Evolutionary conservation across 2,797 vertebrate species (phyloP), one percentile per base, ranked within the genome.

Genomic region (Acridotheres tristis): DNA sequence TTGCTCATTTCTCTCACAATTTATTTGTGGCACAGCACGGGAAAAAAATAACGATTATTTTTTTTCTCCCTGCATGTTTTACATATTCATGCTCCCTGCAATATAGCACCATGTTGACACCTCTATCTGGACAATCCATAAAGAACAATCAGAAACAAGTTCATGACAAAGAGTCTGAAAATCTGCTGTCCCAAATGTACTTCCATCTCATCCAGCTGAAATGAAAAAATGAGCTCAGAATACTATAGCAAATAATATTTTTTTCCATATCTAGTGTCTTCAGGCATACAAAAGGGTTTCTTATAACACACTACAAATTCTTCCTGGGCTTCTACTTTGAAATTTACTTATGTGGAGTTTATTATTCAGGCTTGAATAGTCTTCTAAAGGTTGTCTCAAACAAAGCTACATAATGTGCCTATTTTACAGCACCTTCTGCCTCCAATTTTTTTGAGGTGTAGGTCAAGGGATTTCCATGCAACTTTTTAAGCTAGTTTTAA

Each of bases 261-360:
- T 59, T 38, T 91, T 58, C 45, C 66, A 25, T 21, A 78, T 53
- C 85, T 16, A 72, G 47, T 78, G 25, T 81, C 47, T 83, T 86
- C 54, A 88, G 57, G 88, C 65, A 93, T 47, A 90, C 5, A 27
- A 80, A 40, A 65, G 30, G 51, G 36, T 80, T 92, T 93, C 89
- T 85, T 67, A 10, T 68, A 96, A 91, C 32, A 71, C 7, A 26
- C 11, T 86, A 43, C 40, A 95, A 72, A 77, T 87, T 95, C 50
- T 76, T 90, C 80, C 61, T 30, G 58, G 61, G 62, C 51, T 95
- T 90, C 77, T 93, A 71, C 89, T 96, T 90, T 50, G 34, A 96
- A 97, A 91, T 85, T 89, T 71, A 92, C 59, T 95, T 92, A 78
- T 57, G 34, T 48, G 47, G 25, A 96, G 21, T 85, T 96, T 82